phyloP scores from a whole-genome alignment of 2,113 vertebrate genomes.

The Clarias batrachus region DNA sequence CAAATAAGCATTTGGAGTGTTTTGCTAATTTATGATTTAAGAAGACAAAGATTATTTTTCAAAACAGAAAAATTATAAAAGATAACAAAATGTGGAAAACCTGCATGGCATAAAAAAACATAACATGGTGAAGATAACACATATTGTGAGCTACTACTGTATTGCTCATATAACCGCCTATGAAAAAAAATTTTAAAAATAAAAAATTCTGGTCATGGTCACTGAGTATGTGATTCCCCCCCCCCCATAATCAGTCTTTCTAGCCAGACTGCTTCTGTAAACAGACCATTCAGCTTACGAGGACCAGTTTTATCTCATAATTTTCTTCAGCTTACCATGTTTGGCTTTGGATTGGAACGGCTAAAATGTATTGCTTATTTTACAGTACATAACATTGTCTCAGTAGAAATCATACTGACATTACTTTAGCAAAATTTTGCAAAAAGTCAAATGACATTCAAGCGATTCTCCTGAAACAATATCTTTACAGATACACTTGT shows the following conservation, averaged over 20 bases:
- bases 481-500: not conserved
- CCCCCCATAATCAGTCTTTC: not conserved
- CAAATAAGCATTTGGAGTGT: too few relatives aligned
- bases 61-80: too few relatives aligned
- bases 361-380: not conserved
- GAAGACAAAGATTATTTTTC: too few relatives aligned
- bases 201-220: too few relatives aligned
- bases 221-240: not conserved
- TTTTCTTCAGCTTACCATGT: not conserved
- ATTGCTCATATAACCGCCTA: not conserved
- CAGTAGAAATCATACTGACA: not conserved
- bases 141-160: not conserved
- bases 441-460: not conserved
- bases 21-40: too few relatives aligned
- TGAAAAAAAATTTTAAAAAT: not conserved
- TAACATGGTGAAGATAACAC: not conserved
- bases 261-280: not conserved
- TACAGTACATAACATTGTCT: not conserved
- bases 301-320: not conserved
- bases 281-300: not conserved
- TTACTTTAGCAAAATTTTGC: not conserved
- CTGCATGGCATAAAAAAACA: too few relatives aligned
- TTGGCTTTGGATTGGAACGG: not conserved
- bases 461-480: not conserved
- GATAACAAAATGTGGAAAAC: too few relatives aligned